Percentiles rank a stretch among this genome's conserved stretches.
Evolutionary conservation across 2,888 invertebrate species (phyloP).

Genomic region (Mayetiola destructor): DNA sequence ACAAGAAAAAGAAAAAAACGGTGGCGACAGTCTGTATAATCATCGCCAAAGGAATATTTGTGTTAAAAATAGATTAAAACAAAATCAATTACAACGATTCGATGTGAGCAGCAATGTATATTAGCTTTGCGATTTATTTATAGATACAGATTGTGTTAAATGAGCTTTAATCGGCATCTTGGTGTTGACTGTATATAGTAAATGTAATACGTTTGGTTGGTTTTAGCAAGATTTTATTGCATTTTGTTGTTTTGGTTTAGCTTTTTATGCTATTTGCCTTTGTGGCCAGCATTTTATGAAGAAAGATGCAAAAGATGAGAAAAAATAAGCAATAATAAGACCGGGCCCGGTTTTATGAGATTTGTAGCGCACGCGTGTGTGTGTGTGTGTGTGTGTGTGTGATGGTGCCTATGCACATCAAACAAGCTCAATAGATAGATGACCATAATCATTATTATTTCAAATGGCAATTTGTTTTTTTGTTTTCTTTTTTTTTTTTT

Average conservation of each 20-base stretch:
- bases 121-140: constrained; percentile 12
- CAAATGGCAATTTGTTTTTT: not conserved
- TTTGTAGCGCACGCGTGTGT: too few relatives aligned
- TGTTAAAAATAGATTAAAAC: constrained; percentile 11
- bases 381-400: too few relatives aligned
- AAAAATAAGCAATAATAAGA: too few relatives aligned
- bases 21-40: constrained; percentile 2
- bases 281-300: too few relatives aligned
- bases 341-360: too few relatives aligned
- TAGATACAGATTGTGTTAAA: constrained; percentile 8
- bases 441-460: not conserved
- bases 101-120: not conserved
- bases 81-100: constrained; percentile 11
- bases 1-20: not conserved
- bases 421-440: constrained; percentile 5
- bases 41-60: constrained; percentile 5
- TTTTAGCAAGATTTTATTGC: too few relatives aligned
- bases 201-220: too few relatives aligned
- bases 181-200: too few relatives aligned
- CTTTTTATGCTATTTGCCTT: too few relatives aligned
- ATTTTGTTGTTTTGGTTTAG: too few relatives aligned
- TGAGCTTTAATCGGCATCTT: too few relatives aligned
- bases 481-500: not conserved
- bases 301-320: not conserved
- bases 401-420: too few relatives aligned